Evolutionary conservation across 1,140 invertebrate genomes (phyloP), one percentile per base, ranked within the genome.

Genomic region (Elymnias hypermnestra): DNA sequence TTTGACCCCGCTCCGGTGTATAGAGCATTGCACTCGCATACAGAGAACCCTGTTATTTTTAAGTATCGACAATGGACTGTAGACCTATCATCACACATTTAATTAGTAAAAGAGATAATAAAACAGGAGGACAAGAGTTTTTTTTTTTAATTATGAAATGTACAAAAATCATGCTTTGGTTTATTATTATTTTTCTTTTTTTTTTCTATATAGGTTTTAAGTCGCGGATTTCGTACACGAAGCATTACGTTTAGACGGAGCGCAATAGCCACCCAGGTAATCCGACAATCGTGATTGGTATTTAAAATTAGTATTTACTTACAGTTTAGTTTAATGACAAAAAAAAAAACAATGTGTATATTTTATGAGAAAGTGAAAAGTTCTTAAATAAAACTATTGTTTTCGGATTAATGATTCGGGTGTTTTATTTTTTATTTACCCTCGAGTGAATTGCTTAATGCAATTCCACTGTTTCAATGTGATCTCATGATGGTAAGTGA

Each of bases 331-430:
- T 83, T 83, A 82, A 79, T 79, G 78, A 83, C 78, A 85, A 85
- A 82, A 85, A 84, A 77, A 84, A 84, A 82, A 85, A 84, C 81
- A 84, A 84, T 83, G 78, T 84, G 81, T 84, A 84, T 84, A 84
- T 84, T 84, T 84, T 84, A 84, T 83, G 81, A 84, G 76, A 79
- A 83, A 82, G 72, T 83, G 79, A 82, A 83, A 81, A 81, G 74
- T 82, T 84, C 81, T 84, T 84, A 82, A 84, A 84, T 84, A 84
- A 82, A 84, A 84, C 81, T 82, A 84, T 84, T 84, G 81, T 84
- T 84, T 84, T 84, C 81, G 81, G 81, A 84, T 84, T 84, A 84
- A 79, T 78, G 68, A 78, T 49, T 71, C 36, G 47, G 48, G 59
- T 57, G 79, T 84, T 84, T 84, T 78, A 81, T 84, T 84, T 81